Conservation (phyloP, 2,888 invertebrate species). For the Bellardia bayeri region DNA sequence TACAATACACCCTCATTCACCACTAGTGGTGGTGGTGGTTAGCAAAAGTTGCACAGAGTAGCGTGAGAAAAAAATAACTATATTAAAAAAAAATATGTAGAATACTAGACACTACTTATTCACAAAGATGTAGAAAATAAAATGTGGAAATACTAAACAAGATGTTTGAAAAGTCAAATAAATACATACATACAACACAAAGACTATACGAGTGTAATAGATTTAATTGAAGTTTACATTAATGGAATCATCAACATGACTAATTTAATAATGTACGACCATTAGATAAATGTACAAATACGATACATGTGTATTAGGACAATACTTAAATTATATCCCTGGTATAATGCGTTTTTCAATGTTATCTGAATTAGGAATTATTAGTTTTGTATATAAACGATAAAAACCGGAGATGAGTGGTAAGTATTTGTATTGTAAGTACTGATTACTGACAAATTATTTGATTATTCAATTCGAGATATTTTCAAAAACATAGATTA, state of each 20-base stretch:
- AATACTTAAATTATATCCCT: too few species aligned
- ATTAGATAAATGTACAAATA: constrained; percentile 1
- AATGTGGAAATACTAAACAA: constrained; percentile 15
- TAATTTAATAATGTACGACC: constrained; percentile 57
- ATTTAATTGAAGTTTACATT: constrained; percentile 55
- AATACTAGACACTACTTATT: neutral
- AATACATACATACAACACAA: constrained; percentile 19
- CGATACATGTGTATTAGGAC: neutral
- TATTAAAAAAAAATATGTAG: neutral
- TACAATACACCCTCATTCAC: too few species aligned
- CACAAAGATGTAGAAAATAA: constrained; percentile 3
- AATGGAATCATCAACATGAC: constrained; percentile 59
- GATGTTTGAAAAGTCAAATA: constrained; percentile 38
- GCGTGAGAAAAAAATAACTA: constrained; percentile 51
- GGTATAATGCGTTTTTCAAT: too few species aligned
- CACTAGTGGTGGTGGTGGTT: too few species aligned
- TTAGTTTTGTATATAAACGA: too few species aligned
- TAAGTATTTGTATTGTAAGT: too few species aligned
- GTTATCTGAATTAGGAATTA: too few species aligned
- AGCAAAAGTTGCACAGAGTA: constrained; percentile 9
- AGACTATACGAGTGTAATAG: constrained; percentile 23
- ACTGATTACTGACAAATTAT: too few species aligned
- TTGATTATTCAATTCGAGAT: too few species aligned
- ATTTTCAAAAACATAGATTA: too few species aligned
- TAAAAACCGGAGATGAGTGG: too few species aligned